Percentiles rank a stretch among this genome's conserved stretches.
Conservation (phyloP, 37 sponge, comb jelly and placozoan species). For the Diacarnus erythraeanus region DNA sequence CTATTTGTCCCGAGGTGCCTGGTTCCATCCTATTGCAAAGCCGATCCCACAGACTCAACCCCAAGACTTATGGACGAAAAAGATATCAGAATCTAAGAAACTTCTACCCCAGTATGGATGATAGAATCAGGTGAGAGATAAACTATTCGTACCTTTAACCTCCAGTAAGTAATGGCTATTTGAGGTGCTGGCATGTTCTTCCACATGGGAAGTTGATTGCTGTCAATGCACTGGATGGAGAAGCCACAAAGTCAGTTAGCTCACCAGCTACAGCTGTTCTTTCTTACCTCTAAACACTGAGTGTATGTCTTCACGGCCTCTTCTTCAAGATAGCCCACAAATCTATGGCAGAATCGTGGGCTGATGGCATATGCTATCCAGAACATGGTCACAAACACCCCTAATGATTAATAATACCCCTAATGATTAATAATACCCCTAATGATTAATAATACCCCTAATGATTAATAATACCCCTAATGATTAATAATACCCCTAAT, state of each 20-base stretch:
- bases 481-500: too few species aligned
- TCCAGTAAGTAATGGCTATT: constrained; percentile 83
- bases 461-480: too few species aligned
- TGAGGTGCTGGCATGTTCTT: constrained; percentile 58
- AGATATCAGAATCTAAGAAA: too few species aligned
- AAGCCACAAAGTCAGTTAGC: too few species aligned
- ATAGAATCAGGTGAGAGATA: too few species aligned
- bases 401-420: constrained; percentile 28
- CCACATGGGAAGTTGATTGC: constrained; percentile 78
- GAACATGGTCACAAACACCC: constrained; percentile 78
- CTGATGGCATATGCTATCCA: constrained; percentile 70
- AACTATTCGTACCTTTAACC: constrained; percentile 50
- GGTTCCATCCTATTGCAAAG: too few species aligned
- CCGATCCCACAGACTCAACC: too few species aligned
- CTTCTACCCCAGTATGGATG: too few species aligned
- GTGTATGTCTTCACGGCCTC: constrained; percentile 90
- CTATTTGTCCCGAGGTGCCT: too few species aligned
- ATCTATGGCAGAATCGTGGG: constrained; percentile 85
- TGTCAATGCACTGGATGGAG: constrained; percentile 85
- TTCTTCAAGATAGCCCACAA: constrained; percentile 91
- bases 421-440: too few species aligned
- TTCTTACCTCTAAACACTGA: constrained; percentile 70
- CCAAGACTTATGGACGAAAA: too few species aligned
- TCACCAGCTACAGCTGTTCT: not conserved
- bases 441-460: too few species aligned